Percentiles rank a stretch among this genome's conserved stretches.
These are phyloP conservation scores for Punctoribates punctum DNA, from an alignment of 2,888 invertebrate genomes.

Conservation along the genomic window DNA sequence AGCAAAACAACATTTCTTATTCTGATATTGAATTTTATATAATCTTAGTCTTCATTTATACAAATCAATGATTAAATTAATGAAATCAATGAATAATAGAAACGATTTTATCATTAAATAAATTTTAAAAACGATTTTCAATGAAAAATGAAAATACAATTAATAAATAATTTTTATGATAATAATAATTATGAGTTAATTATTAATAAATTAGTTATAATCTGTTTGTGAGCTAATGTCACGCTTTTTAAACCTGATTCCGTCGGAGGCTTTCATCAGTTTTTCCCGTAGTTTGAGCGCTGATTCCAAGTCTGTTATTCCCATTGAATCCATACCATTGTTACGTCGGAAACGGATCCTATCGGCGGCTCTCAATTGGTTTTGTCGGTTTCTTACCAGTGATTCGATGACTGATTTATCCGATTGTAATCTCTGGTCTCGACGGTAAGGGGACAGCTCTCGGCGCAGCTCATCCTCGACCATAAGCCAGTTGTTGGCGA, in stretches of 20 bases:
- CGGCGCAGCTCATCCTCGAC: not conserved
- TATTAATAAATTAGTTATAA: not conserved
- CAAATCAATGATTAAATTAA: too few species aligned
- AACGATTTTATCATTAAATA: too few species aligned
- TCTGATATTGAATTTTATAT: too few species aligned
- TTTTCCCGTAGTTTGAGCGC: constrained; percentile 21
- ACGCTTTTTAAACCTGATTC: constrained; percentile 25
- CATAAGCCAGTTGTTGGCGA: constrained; percentile 13
- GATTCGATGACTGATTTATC: constrained; percentile 25
- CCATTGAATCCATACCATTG: not conserved
- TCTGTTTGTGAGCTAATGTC: not conserved
- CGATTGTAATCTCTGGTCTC: constrained; percentile 10
- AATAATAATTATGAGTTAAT: not conserved
- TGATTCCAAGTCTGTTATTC: constrained; percentile 2
- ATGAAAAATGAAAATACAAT: too few species aligned
- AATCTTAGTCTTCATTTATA: too few species aligned
- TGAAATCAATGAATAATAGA: too few species aligned
- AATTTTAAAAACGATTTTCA: too few species aligned
- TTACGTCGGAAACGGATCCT: constrained; percentile 13
- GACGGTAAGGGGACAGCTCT: constrained; percentile 8
- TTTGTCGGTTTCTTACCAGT: constrained; percentile 7
- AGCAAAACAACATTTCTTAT: too few species aligned
- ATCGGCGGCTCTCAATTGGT: constrained; percentile 11
- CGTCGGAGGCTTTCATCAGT: constrained; percentile 29
- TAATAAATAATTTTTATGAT: not conserved